Percentiles rank a stretch among this genome's conserved stretches.
Conservation (phyloP, 2,113 vertebrate species). For the Pangasianodon hypophthalmus region DNA sequence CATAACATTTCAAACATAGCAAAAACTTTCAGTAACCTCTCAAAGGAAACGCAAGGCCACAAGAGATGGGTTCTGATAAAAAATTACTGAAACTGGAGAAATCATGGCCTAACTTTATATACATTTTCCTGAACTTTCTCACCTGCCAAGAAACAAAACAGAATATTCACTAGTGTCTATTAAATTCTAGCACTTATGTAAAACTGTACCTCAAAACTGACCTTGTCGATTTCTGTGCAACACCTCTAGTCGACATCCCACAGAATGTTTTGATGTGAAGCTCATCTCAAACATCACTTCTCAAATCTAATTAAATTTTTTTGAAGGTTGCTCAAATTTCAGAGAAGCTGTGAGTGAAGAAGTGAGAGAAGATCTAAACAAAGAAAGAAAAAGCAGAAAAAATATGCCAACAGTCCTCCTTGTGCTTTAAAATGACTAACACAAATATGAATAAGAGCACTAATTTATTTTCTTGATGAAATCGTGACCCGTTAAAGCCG, state of each 20-base stretch:
- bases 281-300: constrained; percentile 32
- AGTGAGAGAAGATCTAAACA: background rate
- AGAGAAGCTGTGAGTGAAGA: constrained; percentile 1
- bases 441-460: background rate
- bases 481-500: background rate
- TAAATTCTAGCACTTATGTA: constrained; percentile 25
- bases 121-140: background rate
- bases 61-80: background rate
- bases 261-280: constrained; percentile 38
- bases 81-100: background rate
- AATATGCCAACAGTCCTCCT: background rate
- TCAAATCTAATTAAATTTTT: constrained; percentile 33
- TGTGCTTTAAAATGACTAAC: background rate
- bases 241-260: background rate
- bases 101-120: background rate
- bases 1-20: background rate
- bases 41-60: background rate
- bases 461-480: constrained; percentile 8
- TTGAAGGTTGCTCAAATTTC: constrained; percentile 24
- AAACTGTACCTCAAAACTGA: constrained; percentile 38
- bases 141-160: background rate
- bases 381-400: background rate
- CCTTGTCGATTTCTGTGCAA: constrained; percentile 17
- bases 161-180: constrained; percentile 5
- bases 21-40: background rate